Percentiles rank a stretch among this genome's conserved stretches.
These are phyloP conservation scores for Spodoptera frugiperda DNA, from an alignment of 1,140 invertebrate species.

Conservation along the genomic window DNA sequence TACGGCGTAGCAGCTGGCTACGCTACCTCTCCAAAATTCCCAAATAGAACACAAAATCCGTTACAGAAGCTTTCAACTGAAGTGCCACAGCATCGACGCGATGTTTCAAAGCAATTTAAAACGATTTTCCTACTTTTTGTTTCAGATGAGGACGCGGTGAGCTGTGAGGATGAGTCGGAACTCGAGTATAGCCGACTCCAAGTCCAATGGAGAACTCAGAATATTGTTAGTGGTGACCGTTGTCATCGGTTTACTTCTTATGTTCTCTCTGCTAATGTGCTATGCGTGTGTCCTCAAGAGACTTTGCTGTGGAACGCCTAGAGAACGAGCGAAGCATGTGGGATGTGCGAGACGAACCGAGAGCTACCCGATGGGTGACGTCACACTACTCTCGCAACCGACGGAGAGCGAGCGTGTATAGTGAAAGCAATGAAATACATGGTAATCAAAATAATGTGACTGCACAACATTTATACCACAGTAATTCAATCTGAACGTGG, in stretches of 20 bases:
- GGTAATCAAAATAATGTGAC: conserved; percentile 22
- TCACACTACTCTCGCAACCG: conserved; percentile 85
- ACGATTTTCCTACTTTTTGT: conserved; percentile 50
- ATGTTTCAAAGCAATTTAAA: conserved; percentile 6
- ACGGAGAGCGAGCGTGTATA: conserved; percentile 86
- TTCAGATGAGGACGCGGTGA: conserved; percentile 59
- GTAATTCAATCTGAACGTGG: conserved; percentile 17
- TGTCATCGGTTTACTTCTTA: conserved; percentile 83
- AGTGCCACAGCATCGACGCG: neutral
- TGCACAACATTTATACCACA: conserved; percentile 6
- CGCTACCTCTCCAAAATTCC: neutral
- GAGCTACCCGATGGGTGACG: conserved; percentile 84
- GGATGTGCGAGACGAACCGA: conserved; percentile 75
- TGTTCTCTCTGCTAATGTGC: conserved; percentile 86
- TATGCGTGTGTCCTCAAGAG: conserved; percentile 86
- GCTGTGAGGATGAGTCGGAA: conserved; percentile 71
- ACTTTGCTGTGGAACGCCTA: conserved; percentile 82
- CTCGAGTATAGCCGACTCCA: conserved; percentile 66
- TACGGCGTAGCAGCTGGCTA: neutral
- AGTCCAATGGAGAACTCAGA: conserved; percentile 83
- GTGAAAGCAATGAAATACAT: neutral
- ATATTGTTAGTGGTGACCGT: conserved; percentile 85
- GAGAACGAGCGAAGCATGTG: conserved; percentile 76
- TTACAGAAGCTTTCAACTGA: conserved; percentile 6
- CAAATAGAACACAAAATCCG: neutral